Conservation (phyloP, 2,888 invertebrate species). For the Ectemnius continuus region DNA sequence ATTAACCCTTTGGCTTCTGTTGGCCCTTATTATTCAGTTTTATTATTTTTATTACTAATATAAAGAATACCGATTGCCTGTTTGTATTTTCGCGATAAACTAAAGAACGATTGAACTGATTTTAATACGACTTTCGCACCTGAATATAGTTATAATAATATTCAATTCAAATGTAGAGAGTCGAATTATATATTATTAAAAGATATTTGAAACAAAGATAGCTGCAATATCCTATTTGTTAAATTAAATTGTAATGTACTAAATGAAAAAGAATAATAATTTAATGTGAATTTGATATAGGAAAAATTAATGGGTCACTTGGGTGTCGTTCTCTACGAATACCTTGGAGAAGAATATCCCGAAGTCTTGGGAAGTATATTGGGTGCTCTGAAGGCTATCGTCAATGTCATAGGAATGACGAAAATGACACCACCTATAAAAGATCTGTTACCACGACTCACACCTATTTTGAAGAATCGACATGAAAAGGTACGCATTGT, state of each 20-base stretch:
- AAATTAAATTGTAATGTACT: background rate
- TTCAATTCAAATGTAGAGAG: too few relatives aligned
- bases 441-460: constrained; percentile 96
- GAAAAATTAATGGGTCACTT: constrained; percentile 99
- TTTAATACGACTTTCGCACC: too few relatives aligned
- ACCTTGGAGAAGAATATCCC: constrained; percentile 99
- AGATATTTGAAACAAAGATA: too few relatives aligned
- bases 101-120: too few relatives aligned
- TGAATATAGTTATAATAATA: too few relatives aligned
- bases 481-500: constrained; percentile 80
- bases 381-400: constrained; percentile 99
- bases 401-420: constrained; percentile 99
- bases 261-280: background rate
- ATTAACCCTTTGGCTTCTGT: too few relatives aligned
- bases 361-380: constrained; percentile 99
- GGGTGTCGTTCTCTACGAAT: constrained; percentile 99
- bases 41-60: too few relatives aligned
- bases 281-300: constrained; percentile 74
- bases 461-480: constrained; percentile 98
- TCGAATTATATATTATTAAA: too few relatives aligned
- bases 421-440: constrained; percentile 99
- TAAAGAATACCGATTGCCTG: too few relatives aligned
- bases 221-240: background rate
- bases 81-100: too few relatives aligned
- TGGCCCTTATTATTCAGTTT: too few relatives aligned